Conservation (phyloP, 2,888 invertebrate genomes). For the Agrilus biguttatus region DNA sequence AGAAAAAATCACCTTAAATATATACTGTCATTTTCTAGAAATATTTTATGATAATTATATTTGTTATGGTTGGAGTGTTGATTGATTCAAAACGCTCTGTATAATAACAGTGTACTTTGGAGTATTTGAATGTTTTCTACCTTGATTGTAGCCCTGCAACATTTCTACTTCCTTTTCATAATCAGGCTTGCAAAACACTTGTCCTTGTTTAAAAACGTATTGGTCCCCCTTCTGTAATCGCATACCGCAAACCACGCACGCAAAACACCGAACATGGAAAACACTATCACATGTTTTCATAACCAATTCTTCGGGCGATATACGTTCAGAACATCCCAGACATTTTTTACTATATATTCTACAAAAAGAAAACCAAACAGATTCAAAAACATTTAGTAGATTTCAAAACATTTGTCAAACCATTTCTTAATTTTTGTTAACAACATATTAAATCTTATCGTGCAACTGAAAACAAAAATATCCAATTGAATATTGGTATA, state of each 20-base stretch:
- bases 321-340: conserved; percentile 55
- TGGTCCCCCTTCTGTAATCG: conserved; percentile 68
- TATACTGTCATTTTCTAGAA: neutral
- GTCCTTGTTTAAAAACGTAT: conserved; percentile 63
- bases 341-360: conserved; percentile 63
- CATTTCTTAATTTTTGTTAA: no score
- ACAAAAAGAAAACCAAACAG: conserved; percentile 14
- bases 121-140: conserved; percentile 15
- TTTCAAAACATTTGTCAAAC: neutral
- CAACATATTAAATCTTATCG: no score
- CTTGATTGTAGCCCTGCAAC: conserved; percentile 45
- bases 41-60: no score
- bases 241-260: conserved; percentile 62
- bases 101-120: neutral
- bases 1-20: conserved; percentile 34
- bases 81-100: neutral
- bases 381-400: conserved; percentile 1
- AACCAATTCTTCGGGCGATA: conserved; percentile 62
- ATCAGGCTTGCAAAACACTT: conserved; percentile 65
- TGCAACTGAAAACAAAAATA: no score
- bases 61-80: neutral
- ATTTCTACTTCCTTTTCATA: conserved; percentile 68
- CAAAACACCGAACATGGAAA: conserved; percentile 67
- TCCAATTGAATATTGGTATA: no score
- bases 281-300: conserved; percentile 62